Conservation (phyloP, 2,797 vertebrate genomes). For the Chaetophractus vellerosus region DNA sequence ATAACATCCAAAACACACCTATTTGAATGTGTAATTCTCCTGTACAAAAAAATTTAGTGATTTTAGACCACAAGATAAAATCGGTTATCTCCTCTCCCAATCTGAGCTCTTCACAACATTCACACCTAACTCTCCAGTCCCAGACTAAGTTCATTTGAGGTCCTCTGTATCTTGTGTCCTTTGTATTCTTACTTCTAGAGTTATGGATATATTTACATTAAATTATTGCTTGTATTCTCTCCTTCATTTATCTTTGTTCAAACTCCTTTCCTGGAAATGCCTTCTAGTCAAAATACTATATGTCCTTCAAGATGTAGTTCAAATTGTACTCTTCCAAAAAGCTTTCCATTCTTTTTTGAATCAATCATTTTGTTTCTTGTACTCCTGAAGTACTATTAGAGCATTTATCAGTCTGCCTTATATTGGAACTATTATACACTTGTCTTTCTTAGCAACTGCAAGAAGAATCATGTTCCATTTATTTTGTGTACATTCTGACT, state of each 20-base stretch:
- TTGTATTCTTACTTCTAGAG: not conserved
- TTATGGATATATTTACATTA: not conserved
- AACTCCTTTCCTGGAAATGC: not conserved
- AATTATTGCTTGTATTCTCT: not conserved
- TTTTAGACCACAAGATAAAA: slow-evolving; percentile 2
- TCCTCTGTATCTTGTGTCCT: not conserved
- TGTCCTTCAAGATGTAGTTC: not conserved
- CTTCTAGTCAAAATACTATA: not conserved
- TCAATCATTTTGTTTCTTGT: not conserved
- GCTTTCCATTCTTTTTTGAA: not conserved
- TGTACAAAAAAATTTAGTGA: slow-evolving; percentile 1
- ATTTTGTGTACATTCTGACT: not conserved
- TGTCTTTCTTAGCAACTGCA: not conserved
- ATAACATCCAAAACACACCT: too few species aligned
- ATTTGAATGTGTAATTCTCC: not conserved
- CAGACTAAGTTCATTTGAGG: not conserved
- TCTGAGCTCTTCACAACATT: not conserved
- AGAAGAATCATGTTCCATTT: not conserved
- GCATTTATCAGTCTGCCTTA: not conserved
- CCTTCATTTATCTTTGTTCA: not conserved
- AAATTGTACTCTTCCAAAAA: not conserved
- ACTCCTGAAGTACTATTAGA: not conserved
- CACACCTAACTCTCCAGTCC: not conserved
- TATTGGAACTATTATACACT: not conserved
- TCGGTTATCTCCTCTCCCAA: not conserved